Conservation (phyloP, 2,888 invertebrate genomes). For the Zootermopsis nevadensis region DNA sequence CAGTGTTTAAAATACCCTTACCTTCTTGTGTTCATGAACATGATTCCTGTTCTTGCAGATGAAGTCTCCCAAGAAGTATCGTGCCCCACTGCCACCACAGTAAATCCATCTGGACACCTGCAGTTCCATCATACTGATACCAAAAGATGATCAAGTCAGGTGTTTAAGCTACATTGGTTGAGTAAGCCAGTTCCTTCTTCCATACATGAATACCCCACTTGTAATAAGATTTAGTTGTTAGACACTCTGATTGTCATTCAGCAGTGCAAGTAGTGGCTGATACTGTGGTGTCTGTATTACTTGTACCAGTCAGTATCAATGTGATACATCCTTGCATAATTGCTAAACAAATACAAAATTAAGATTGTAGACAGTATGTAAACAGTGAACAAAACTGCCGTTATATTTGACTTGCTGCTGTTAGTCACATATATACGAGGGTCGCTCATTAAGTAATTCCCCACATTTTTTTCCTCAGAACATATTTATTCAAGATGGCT, state of each 20-base stretch:
- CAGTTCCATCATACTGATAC: background rate
- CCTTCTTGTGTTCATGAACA: too few relatives aligned
- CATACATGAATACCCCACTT: background rate
- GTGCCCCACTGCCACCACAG: conserved; percentile 53
- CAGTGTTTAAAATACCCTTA: too few relatives aligned
- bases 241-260: background rate
- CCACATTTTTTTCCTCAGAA: too few relatives aligned
- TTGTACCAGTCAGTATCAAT: background rate
- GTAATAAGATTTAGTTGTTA: background rate
- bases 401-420: background rate
- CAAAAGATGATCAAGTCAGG: conserved; percentile 26
- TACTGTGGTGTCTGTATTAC: background rate
- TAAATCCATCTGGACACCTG: conserved; percentile 25
- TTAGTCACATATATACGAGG: background rate
- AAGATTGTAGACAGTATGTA: conserved; percentile 7
- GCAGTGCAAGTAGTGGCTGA: background rate
- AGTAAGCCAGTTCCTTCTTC: background rate
- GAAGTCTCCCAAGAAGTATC: conserved; percentile 54
- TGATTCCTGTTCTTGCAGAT: conserved; percentile 49
- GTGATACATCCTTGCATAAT: background rate
- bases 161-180: background rate
- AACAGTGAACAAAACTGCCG: background rate
- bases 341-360: background rate
- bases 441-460: too few relatives aligned
- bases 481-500: too few relatives aligned